These are phyloP conservation scores for Leptura quadrifasciata DNA, from an alignment of 2,888 invertebrate genomes.

Conservation along the genomic window DNA sequence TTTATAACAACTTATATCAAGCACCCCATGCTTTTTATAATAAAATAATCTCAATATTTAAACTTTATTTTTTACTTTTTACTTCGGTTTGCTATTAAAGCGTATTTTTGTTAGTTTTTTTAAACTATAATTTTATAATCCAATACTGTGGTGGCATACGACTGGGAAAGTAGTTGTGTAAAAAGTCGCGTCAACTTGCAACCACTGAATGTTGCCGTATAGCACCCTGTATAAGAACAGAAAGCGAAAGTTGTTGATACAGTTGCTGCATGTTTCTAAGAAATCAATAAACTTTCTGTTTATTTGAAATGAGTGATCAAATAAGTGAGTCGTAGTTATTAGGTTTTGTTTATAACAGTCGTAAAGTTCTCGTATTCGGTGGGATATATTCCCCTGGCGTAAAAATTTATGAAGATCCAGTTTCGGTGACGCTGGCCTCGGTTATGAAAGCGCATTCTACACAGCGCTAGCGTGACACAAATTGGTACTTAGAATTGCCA, in stretches of 20 bases:
- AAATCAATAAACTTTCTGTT: not conserved
- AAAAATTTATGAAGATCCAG: conserved; percentile 18
- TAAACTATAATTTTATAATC: no score
- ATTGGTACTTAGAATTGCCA: conserved; percentile 12
- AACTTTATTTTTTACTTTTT: no score
- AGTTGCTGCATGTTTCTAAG: not conserved
- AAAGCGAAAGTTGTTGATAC: not conserved
- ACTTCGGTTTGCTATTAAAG: no score
- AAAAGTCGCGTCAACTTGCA: no score
- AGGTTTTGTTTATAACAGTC: not conserved
- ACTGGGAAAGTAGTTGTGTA: no score
- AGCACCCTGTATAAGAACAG: not conserved
- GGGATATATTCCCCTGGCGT: not conserved
- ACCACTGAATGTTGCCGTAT: no score
- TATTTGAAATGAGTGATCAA: not conserved
- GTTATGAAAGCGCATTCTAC: not conserved
- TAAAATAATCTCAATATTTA: no score
- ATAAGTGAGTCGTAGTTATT: not conserved
- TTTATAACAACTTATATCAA: no score
- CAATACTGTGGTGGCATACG: no score
- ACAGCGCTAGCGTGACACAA: not conserved
- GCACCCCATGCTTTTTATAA: no score
- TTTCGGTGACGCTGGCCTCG: conserved; percentile 8
- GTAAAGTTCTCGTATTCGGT: not conserved
- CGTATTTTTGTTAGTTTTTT: no score